phyloP scores from a whole-genome alignment of 2,113 vertebrate species.

The Prochilodus magdalenae region DNA sequence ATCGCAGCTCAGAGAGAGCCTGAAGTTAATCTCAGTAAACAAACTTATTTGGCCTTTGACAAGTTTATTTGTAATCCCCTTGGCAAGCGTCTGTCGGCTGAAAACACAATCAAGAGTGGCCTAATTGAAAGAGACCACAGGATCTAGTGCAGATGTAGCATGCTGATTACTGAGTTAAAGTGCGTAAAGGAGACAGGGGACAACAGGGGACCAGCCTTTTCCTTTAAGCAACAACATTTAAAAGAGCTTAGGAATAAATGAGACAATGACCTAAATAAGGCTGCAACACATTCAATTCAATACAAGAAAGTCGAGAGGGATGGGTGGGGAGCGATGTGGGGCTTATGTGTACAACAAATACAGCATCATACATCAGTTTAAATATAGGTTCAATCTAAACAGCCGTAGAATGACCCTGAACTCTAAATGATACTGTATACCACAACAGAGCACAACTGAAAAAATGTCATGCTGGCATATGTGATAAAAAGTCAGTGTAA shows the following conservation, averaged over 20 bases:
- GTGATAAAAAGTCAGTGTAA: too few species aligned
- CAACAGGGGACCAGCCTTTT: neutral
- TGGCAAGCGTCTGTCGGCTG: slow-evolving; percentile 6
- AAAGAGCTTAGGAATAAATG: neutral
- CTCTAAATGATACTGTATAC: too few species aligned
- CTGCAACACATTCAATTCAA: neutral
- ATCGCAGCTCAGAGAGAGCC: neutral
- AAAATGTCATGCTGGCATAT: too few species aligned
- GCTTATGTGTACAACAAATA: too few species aligned
- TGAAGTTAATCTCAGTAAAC: slow-evolving; percentile 50
- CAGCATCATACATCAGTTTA: too few species aligned
- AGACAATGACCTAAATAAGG: neutral
- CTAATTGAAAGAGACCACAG: slow-evolving; percentile 22
- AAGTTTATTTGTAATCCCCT: slow-evolving; percentile 41
- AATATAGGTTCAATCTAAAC: too few species aligned
- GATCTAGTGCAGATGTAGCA: neutral
- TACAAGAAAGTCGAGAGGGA: neutral
- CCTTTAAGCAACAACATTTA: neutral
- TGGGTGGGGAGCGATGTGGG: too few species aligned
- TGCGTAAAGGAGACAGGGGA: neutral
- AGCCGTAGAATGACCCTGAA: too few species aligned
- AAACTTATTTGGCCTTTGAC: slow-evolving; percentile 37
- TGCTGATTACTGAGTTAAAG: neutral
- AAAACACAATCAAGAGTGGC: slow-evolving; percentile 20
- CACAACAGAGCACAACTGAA: too few species aligned